Evolutionary conservation across 2,888 invertebrate genomes (phyloP), one percentile per base, ranked within the genome.

Genomic region (Dichetophora obliterata): DNA sequence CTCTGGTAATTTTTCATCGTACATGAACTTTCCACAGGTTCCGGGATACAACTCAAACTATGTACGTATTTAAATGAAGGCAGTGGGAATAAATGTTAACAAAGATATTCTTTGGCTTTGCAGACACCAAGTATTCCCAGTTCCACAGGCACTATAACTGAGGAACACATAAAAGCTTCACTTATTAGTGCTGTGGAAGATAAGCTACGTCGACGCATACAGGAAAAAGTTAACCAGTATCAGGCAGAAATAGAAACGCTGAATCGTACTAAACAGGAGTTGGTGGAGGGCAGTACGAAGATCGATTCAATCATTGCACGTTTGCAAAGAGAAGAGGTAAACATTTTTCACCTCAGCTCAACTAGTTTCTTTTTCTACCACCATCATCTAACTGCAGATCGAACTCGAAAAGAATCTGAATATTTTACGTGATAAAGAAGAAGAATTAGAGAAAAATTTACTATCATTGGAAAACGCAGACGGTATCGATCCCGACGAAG

Each of bases 171-270:
- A 80, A 93, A 96, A 86, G 96, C 95, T 34, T 99, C 98, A 0
- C 90, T 99, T 27, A 90, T 98, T 22, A 97, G 98, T 76, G 99
- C 98, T 31, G 96, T 99, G 0, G 97, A 98, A 89, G 98, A 99
- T 87, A 98, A 98, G 90, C 89, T 99, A 81, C 92, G 95, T 83
- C 91, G 97, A 79, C 92, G 96, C 80, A 92, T 99, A 82, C 94
- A 94, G 83, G 98, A 99, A 85, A 95, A 95, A 84, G 95, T 96
- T 79, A 95, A 95, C 83, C 97, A 97, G 87, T 93, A 95, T 79
- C 95, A 96, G 90, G 98, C 97, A 6, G 98, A 98, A 89, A 91
- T 97, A 81, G 96, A 97, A 84, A 97, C 97, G 3, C 90, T 98
- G 77, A 92, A 94, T 81, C 92, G 96, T 79, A 97, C 97, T 0